These are phyloP conservation scores for Myotis pilosus DNA, from an alignment of 2,797 vertebrate species.

Conservation along the genomic window DNA sequence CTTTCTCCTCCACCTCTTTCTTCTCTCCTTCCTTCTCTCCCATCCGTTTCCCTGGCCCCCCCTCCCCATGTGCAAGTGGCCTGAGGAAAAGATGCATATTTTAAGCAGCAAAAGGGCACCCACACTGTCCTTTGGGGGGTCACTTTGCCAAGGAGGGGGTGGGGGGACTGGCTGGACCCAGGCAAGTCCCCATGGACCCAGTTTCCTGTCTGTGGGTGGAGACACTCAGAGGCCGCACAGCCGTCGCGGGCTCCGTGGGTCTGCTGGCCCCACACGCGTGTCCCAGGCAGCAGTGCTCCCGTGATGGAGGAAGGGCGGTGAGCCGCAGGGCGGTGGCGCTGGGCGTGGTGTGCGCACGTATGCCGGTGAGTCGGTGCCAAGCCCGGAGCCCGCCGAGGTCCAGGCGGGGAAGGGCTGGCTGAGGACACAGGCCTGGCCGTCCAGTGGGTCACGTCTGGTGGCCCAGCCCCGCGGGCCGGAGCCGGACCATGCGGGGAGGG, in stretches of 20 bases:
- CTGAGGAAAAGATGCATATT: neutral
- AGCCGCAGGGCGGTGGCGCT: rapidly evolving
- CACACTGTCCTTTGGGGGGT: neutral
- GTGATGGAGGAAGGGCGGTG: rapidly evolving
- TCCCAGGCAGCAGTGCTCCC: neutral
- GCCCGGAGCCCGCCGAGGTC: neutral
- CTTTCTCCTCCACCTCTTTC: too few relatives aligned
- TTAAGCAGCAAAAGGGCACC: neutral
- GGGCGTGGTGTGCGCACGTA: rapidly evolving
- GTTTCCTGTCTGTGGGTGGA: neutral
- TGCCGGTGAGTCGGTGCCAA: neutral
- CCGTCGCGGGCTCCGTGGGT: rapidly evolving
- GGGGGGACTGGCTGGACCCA: neutral
- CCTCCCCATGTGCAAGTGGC: neutral
- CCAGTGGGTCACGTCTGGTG: neutral
- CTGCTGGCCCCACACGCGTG: rapidly evolving
- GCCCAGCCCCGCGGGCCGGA: rapidly evolving
- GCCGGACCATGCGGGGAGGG: rapidly evolving
- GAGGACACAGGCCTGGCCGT: neutral
- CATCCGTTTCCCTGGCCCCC: too few relatives aligned
- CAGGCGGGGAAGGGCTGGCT: rapidly evolving
- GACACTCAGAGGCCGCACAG: rapidly evolving
- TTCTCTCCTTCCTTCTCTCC: neutral
- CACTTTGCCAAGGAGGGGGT: neutral
- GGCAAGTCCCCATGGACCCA: rapidly evolving